Percentiles rank a stretch among this genome's conserved stretches.
These are phyloP conservation scores for Philonicus albiceps DNA, from an alignment of 2,888 invertebrate species.

Conservation along the genomic window DNA sequence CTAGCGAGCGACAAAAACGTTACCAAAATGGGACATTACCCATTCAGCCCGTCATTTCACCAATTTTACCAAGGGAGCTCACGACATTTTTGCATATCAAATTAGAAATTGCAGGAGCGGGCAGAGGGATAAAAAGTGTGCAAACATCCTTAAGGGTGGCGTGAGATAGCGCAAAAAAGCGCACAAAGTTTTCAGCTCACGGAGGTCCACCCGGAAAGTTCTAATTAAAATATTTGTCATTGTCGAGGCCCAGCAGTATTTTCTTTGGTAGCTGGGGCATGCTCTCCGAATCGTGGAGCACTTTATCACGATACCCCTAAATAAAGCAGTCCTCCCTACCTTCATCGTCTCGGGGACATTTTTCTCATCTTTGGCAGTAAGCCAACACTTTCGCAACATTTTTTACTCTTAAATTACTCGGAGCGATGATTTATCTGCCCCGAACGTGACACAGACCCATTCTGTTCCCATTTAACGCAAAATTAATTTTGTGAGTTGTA, in stretches of 20 bases:
- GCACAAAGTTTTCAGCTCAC: neutral
- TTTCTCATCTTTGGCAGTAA: conserved; percentile 7
- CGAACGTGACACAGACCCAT: conserved; percentile 22
- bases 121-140: neutral
- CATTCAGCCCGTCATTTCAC: neutral
- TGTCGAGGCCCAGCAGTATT: neutral
- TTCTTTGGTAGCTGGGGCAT: neutral
- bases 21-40: neutral
- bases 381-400: conserved; percentile 26
- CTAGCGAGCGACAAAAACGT: neutral
- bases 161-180: neutral
- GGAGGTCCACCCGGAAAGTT: neutral
- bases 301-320: neutral
- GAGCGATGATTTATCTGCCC: conserved; percentile 28
- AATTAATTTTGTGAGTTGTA: conserved; percentile 27
- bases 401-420: neutral
- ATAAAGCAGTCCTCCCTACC: neutral
- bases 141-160: neutral
- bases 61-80: neutral
- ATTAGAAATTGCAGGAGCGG: neutral
- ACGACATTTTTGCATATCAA: neutral
- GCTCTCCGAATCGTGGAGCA: neutral
- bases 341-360: neutral
- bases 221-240: conserved; percentile 21
- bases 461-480: conserved; percentile 11